Evolutionary conservation across 2,113 vertebrate species (phyloP).

Genomic region (Ceyx margarethae): DNA sequence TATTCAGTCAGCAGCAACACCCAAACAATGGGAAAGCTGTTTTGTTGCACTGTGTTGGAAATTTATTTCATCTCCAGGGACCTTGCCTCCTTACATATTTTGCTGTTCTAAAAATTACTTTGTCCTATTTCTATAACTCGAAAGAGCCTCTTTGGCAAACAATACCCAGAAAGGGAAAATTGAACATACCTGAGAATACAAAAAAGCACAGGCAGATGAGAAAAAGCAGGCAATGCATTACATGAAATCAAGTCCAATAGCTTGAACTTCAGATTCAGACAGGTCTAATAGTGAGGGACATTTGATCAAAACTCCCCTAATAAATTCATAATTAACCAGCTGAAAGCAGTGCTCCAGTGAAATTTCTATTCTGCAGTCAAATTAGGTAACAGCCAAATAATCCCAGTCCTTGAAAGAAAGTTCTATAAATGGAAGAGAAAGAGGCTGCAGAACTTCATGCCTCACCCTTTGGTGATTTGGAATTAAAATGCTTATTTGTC

Average conservation of each 20-base stretch:
- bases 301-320: conserved; percentile 4
- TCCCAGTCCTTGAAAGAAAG: not conserved
- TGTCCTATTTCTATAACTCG: conserved; percentile 13
- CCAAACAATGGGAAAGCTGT: not conserved
- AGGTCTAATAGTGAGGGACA: not conserved
- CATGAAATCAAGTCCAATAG: not conserved
- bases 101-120: conserved; percentile 50
- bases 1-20: not conserved
- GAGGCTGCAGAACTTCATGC: not conserved
- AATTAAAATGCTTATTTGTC: conserved; percentile 14
- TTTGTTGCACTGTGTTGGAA: not conserved
- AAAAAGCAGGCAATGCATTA: not conserved
- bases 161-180: conserved; percentile 19
- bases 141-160: conserved; percentile 34
- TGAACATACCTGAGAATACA: not conserved
- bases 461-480: not conserved
- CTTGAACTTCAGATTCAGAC: not conserved
- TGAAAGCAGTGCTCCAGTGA: conserved; percentile 24
- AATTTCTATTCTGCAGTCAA: conserved; percentile 6
- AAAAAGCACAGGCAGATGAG: not conserved
- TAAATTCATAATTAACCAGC: conserved; percentile 37
- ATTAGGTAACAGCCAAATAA: conserved; percentile 28
- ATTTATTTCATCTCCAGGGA: conserved; percentile 18
- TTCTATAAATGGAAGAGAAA: not conserved
- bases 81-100: conserved; percentile 32